Conservation (phyloP, 2,113 vertebrate genomes). For the Tonatia bakeri region DNA sequence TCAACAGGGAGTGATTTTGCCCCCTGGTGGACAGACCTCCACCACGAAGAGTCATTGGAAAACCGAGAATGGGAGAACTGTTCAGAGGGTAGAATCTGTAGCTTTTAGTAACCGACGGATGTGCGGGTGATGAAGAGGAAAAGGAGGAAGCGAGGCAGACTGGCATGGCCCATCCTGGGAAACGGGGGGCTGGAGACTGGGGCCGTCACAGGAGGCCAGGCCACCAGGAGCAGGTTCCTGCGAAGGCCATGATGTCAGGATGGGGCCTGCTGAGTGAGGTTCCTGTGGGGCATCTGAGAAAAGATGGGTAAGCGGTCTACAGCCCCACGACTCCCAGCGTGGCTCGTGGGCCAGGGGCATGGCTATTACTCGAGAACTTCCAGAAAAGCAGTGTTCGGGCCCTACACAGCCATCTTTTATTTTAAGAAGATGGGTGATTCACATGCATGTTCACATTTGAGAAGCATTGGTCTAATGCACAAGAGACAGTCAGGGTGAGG, state of each 20-base stretch:
- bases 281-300: not conserved
- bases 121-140: not conserved
- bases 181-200: not conserved
- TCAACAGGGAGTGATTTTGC: not conserved
- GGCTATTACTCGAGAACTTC: not conserved
- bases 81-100: not conserved
- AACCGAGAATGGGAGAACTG: not conserved
- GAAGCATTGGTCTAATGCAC: not conserved
- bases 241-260: not conserved
- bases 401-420: not conserved
- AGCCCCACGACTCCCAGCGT: not conserved
- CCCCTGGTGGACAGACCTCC: not conserved
- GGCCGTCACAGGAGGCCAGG: not conserved
- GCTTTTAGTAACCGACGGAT: not conserved
- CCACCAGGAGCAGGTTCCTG: not conserved
- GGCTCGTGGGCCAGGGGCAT: too few relatives aligned
- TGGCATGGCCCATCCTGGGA: not conserved
- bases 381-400: not conserved
- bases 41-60: not conserved
- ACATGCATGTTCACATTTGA: rapidly evolving
- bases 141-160: rapidly evolving
- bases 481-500: too few relatives aligned
- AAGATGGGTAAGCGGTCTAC: not conserved
- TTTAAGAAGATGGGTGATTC: not conserved
- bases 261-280: not conserved